Evolutionary conservation across 1,140 invertebrate genomes (phyloP).

Genomic region (Orius insidiosus): DNA sequence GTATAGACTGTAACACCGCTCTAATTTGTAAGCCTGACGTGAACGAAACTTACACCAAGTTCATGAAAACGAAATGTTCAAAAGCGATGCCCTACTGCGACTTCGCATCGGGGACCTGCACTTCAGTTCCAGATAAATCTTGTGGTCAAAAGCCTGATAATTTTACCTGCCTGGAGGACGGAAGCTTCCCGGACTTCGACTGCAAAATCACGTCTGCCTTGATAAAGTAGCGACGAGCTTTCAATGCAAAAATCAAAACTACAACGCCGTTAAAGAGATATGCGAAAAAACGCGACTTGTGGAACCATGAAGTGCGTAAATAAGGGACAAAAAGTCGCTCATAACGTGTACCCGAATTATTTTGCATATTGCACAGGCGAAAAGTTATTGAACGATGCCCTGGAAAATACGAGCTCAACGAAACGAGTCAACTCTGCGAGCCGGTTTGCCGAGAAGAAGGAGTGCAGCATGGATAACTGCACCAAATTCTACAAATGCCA

Average conservation of each 20-base stretch:
- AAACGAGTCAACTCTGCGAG: conserved; percentile 6
- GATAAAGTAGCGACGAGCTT: background rate
- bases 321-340: background rate
- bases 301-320: background rate
- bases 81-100: conserved; percentile 6
- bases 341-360: background rate
- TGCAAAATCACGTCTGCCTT: conserved; percentile 2
- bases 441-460: conserved; percentile 5
- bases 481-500: conserved; percentile 11
- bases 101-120: conserved; percentile 8
- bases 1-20: conserved; percentile 9
- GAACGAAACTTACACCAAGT: background rate
- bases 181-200: conserved; percentile 8
- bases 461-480: conserved; percentile 4
- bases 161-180: conserved; percentile 12
- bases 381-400: conserved; percentile 7
- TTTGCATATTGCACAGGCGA: conserved; percentile 8
- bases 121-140: background rate
- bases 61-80: background rate
- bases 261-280: background rate
- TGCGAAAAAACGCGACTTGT: background rate
- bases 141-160: conserved; percentile 1
- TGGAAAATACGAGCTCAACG: conserved; percentile 7
- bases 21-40: conserved; percentile 2
- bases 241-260: background rate